phyloP scores from a whole-genome alignment of 64 coral and sea anemone genomes.

The Pocillopora damicornis region DNA sequence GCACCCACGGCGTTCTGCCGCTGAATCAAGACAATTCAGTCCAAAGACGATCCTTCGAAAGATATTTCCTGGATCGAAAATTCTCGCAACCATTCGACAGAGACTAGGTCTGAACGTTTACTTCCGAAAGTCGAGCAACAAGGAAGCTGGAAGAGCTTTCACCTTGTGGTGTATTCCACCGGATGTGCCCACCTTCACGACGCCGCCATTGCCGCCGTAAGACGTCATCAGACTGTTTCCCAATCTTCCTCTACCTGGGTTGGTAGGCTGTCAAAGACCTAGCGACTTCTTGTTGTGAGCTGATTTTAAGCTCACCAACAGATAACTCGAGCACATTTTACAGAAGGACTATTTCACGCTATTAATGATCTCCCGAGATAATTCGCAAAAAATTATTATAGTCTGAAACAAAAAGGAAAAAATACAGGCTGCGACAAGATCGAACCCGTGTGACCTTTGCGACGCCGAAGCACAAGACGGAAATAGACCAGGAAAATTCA shows the following conservation, averaged over 20 bases:
- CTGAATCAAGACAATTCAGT: background rate
- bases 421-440: too few species aligned
- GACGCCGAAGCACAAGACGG: too few species aligned
- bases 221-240: conserved; percentile 36
- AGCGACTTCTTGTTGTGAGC: too few species aligned
- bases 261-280: background rate
- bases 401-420: too few species aligned
- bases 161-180: conserved; percentile 19
- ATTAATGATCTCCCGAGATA: too few species aligned
- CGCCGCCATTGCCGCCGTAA: conserved; percentile 56
- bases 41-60: background rate
- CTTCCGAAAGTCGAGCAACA: background rate
- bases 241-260: conserved; percentile 5
- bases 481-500: too few species aligned
- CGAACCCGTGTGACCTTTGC: too few species aligned
- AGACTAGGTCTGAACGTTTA: background rate
- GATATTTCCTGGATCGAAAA: background rate
- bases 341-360: too few species aligned
- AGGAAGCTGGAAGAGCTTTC: background rate
- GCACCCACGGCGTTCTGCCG: conserved; percentile 8
- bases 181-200: conserved; percentile 58
- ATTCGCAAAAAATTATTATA: too few species aligned
- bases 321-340: too few species aligned
- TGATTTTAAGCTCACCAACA: too few species aligned
- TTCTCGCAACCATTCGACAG: background rate